These are phyloP conservation scores for Aptenodytes patagonicus DNA, from an alignment of 2,113 vertebrate species.

Conservation along the genomic window DNA sequence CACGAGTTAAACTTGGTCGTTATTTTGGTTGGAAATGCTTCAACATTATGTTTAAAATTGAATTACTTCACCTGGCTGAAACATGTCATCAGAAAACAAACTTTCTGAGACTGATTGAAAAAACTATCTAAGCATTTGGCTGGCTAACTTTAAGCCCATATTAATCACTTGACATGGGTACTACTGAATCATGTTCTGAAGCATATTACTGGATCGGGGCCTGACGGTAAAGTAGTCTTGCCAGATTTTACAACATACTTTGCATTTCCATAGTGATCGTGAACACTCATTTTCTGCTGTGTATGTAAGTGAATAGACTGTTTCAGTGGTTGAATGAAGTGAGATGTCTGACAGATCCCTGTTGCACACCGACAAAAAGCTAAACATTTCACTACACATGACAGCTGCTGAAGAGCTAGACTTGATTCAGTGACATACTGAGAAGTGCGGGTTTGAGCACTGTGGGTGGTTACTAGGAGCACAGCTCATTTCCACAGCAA, in stretches of 20 bases:
- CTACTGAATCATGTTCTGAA: background rate
- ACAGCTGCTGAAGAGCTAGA: background rate
- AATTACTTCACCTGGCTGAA: background rate
- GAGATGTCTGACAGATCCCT: background rate
- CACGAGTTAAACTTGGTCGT: background rate
- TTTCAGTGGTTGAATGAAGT: background rate
- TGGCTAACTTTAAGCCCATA: background rate
- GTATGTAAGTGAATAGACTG: background rate
- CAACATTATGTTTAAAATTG: background rate
- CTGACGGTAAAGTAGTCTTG: background rate
- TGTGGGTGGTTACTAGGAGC: background rate
- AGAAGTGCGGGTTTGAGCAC: background rate
- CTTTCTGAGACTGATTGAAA: background rate
- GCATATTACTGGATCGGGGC: background rate
- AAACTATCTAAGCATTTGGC: background rate
- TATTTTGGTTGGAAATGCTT: background rate
- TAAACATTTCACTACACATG: background rate
- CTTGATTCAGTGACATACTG: background rate
- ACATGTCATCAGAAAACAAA: background rate
- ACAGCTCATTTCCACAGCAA: background rate
- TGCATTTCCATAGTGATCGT: background rate
- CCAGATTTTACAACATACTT: background rate
- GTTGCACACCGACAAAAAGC: background rate
- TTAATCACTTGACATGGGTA: background rate
- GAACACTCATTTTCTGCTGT: background rate